Percentiles rank a stretch among this genome's conserved stretches.
Conservation (phyloP, 2,797 vertebrate genomes). For the Odontamblyopus lacepedii region DNA sequence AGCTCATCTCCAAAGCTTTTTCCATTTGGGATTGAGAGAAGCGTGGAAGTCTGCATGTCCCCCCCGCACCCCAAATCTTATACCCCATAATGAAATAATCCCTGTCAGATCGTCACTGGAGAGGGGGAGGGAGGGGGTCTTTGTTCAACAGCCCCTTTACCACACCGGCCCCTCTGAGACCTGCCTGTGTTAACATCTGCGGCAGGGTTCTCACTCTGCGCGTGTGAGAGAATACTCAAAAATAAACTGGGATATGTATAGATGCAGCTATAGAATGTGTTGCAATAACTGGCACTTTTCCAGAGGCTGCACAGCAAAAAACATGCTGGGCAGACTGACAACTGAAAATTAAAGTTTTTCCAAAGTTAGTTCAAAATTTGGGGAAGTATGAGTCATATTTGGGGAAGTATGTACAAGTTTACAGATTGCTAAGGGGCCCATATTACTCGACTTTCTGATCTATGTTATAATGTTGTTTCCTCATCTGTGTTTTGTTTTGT, state of each 20-base stretch:
- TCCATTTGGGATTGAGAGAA: slow-evolving; percentile 42
- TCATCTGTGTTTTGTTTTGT: no score
- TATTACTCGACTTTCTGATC: no score
- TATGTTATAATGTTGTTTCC: no score
- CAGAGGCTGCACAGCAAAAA: not conserved
- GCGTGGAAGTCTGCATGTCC: slow-evolving; percentile 40
- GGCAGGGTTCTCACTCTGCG: slow-evolving; percentile 17
- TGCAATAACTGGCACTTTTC: not conserved
- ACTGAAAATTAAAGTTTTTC: not conserved
- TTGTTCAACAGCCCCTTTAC: slow-evolving; percentile 61
- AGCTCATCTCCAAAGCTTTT: slow-evolving; percentile 30
- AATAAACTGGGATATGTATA: not conserved
- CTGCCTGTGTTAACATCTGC: slow-evolving; percentile 47
- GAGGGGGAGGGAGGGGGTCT: slow-evolving; percentile 27
- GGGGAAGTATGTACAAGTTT: no score
- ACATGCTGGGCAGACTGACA: not conserved
- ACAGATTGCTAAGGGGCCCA: no score
- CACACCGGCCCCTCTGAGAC: slow-evolving; percentile 57
- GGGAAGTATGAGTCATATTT: no score
- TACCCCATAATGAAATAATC: slow-evolving; percentile 65
- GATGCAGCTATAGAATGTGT: not conserved
- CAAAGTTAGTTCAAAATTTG: no score
- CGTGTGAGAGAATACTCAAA: slow-evolving; percentile 5
- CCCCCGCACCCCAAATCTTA: slow-evolving; percentile 53
- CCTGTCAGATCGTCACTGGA: slow-evolving; percentile 45